Conservation (phyloP, 23 tunicate genomes). For the Styela clava region DNA sequence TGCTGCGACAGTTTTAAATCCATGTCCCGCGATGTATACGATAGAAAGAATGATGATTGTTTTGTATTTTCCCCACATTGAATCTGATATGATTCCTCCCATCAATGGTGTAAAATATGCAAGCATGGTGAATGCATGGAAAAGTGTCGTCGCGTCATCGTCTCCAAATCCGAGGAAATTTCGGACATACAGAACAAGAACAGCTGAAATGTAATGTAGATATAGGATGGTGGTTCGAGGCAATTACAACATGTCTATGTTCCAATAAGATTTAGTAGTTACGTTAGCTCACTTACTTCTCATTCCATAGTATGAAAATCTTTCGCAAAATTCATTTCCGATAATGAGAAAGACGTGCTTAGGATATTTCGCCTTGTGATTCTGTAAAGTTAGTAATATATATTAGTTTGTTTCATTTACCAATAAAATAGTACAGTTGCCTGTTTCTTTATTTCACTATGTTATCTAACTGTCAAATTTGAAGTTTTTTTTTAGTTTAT, state of each 20-base stretch:
- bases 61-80: conserved; percentile 33
- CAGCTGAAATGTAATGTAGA: conserved; percentile 4
- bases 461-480: too few relatives aligned
- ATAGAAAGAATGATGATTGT: conserved; percentile 17
- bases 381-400: too few relatives aligned
- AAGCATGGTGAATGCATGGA: conserved; percentile 17
- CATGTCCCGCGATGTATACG: conserved; percentile 9
- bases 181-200: conserved; percentile 29
- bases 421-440: too few relatives aligned
- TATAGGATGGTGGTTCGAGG: too few relatives aligned
- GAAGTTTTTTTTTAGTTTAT: too few relatives aligned
- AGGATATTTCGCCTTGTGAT: conserved; percentile 11
- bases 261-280: too few relatives aligned
- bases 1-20: conserved; percentile 27
- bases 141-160: conserved; percentile 11
- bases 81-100: conserved; percentile 29
- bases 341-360: conserved; percentile 24
- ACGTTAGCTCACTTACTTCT: conserved; percentile 35
- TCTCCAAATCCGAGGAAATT: conserved; percentile 26
- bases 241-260: too few relatives aligned
- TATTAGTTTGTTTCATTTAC: too few relatives aligned
- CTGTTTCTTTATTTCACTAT: too few relatives aligned
- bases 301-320: conserved; percentile 35
- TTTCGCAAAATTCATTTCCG: conserved; percentile 31
- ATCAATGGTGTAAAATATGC: conserved; percentile 10